Evolutionary conservation across 2,888 invertebrate species (phyloP).

Genomic region (Pseudococcus jackbeardsleyi): DNA sequence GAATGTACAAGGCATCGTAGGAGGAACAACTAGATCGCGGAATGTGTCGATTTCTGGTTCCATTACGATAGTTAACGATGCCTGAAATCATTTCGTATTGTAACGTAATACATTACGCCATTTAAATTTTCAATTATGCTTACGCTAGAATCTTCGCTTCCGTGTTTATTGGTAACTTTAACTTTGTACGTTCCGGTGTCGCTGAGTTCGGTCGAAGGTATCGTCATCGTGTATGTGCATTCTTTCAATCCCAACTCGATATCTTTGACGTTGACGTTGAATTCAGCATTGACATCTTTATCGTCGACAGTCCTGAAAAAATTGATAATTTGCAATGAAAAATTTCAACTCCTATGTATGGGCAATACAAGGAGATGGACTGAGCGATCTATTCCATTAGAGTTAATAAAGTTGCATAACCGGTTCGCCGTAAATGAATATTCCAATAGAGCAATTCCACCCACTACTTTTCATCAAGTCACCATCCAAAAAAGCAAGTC

Average conservation of each 20-base stretch:
- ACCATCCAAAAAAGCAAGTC: too few species aligned
- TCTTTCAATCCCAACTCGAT: constrained; percentile 84
- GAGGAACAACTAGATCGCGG: constrained; percentile 80
- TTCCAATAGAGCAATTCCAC: too few species aligned
- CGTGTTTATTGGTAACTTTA: constrained; percentile 85
- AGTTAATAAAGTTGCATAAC: too few species aligned
- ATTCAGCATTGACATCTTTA: constrained; percentile 77
- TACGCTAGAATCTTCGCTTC: constrained; percentile 79
- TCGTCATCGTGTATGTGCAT: constrained; percentile 83
- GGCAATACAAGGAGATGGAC: too few species aligned
- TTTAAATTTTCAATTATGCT: constrained; percentile 67
- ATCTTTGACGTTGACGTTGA: constrained; percentile 77
- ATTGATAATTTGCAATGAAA: too few species aligned
- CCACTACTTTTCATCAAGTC: too few species aligned
- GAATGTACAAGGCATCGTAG: constrained; percentile 84
- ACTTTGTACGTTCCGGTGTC: constrained; percentile 89
- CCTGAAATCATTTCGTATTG: constrained; percentile 68
- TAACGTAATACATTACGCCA: neutral
- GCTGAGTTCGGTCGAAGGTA: constrained; percentile 80
- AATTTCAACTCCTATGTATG: too few species aligned
- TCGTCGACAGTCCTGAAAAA: constrained; percentile 79
- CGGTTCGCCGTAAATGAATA: too few species aligned
- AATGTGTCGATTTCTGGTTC: constrained; percentile 85
- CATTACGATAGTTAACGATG: constrained; percentile 82
- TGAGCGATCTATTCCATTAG: too few species aligned